phyloP scores from a whole-genome alignment of 2,888 invertebrate species.

The Crematogaster levior region DNA sequence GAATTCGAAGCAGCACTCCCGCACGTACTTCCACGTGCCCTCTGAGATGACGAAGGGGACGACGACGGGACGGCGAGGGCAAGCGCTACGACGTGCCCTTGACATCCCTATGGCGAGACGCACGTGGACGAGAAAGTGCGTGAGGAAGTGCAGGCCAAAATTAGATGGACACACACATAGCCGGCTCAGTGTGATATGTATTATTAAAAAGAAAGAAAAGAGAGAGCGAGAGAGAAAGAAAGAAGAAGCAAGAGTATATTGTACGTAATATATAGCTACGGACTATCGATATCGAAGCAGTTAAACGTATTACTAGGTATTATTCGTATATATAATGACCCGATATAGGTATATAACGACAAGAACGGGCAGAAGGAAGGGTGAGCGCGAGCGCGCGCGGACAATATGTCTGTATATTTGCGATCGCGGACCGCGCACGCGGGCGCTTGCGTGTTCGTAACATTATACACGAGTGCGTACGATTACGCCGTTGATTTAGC shows the following conservation, averaged over 20 bases:
- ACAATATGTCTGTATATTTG: constrained; percentile 17
- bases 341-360: constrained; percentile 58
- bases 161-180: constrained; percentile 80
- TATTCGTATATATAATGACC: constrained; percentile 69
- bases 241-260: constrained; percentile 68
- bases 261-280: constrained; percentile 68
- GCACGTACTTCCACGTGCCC: constrained; percentile 59
- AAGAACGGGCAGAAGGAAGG: constrained; percentile 18
- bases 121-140: constrained; percentile 57
- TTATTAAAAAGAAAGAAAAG: constrained; percentile 79
- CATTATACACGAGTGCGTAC: constrained; percentile 49
- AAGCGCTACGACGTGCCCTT: not conserved
- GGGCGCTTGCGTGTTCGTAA: constrained; percentile 55
- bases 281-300: constrained; percentile 69
- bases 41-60: constrained; percentile 54
- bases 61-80: constrained; percentile 24
- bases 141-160: constrained; percentile 73
- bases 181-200: constrained; percentile 85
- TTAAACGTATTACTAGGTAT: constrained; percentile 71
- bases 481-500: constrained; percentile 63
- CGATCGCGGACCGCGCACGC: constrained; percentile 48
- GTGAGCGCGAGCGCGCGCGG: constrained; percentile 50
- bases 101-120: constrained; percentile 43
- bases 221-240: not conserved
- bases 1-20: constrained; percentile 63